These are phyloP conservation scores for Hoplostethus mediterraneus DNA, from an alignment of 2,797 vertebrate genomes.

Conservation along the genomic window DNA sequence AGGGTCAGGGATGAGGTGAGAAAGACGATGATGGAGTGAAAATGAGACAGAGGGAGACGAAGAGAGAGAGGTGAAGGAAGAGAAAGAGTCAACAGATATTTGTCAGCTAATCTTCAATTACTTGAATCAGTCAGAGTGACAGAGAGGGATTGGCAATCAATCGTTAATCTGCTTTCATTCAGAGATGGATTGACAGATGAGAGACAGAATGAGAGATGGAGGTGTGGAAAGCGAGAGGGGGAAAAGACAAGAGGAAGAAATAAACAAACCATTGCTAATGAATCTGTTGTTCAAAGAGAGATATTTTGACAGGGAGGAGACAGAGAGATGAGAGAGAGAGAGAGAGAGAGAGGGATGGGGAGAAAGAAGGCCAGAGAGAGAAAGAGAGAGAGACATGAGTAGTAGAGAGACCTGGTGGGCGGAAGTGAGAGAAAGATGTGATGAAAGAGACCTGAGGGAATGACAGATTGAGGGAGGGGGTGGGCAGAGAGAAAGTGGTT, in stretches of 20 bases:
- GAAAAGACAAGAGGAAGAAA: conserved; percentile 18
- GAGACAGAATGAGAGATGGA: not conserved
- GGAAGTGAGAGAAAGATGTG: conserved; percentile 38
- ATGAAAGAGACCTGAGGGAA: conserved; percentile 56
- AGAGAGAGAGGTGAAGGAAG: conserved; percentile 33
- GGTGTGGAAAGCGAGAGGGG: not conserved
- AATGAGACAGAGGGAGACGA: no score
- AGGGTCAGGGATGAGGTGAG: no score
- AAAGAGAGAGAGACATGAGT: conserved; percentile 15
- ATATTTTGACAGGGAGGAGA: conserved; percentile 37
- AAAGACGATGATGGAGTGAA: not conserved
- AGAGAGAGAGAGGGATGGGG: not conserved
- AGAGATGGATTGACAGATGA: conserved; percentile 22
- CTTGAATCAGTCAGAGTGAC: not conserved
- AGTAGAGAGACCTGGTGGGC: conserved; percentile 61
- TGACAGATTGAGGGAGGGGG: conserved; percentile 8
- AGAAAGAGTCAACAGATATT: conserved; percentile 38
- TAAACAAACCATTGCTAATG: conserved; percentile 35
- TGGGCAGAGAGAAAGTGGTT: conserved; percentile 11
- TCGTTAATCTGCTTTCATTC: no score
- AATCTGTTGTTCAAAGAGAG: conserved; percentile 32
- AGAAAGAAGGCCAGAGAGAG: conserved; percentile 16
- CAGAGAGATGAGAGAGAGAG: not conserved
- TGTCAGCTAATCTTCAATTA: conserved; percentile 36
- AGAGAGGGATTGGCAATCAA: not conserved